Conservation (phyloP, 2,113 vertebrate genomes). For the Odocoileus hemionus region DNA sequence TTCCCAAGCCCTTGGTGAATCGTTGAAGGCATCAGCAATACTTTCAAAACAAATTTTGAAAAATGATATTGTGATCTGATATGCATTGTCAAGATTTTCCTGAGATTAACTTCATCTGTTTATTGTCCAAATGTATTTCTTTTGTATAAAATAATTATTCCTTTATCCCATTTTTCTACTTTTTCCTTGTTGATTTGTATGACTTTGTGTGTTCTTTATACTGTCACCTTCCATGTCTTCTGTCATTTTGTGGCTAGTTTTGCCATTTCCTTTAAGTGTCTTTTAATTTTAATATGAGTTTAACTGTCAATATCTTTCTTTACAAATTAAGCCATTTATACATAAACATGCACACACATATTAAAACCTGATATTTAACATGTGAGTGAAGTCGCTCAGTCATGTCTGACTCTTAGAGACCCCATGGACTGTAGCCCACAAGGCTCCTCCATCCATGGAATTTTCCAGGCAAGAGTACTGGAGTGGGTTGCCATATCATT, state of each 20-base stretch:
- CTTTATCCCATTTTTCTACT: not conserved
- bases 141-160: not conserved
- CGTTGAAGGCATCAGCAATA: slow-evolving; percentile 49
- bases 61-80: not conserved
- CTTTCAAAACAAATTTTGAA: not conserved
- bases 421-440: not conserved
- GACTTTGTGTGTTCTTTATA: not conserved
- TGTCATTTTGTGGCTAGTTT: not conserved
- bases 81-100: not conserved
- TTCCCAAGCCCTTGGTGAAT: slow-evolving; percentile 41
- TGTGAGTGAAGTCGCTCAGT: not conserved
- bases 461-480: not conserved
- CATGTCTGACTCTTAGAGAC: not conserved
- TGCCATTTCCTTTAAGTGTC: not conserved
- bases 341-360: not conserved
- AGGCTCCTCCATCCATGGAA: not conserved
- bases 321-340: not conserved
- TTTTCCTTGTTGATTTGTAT: not conserved
- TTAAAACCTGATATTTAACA: not conserved
- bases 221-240: not conserved
- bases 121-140: not conserved
- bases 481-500: not conserved
- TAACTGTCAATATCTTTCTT: not conserved
- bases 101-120: not conserved
- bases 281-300: not conserved